A percentile compares a stretch with the other conserved stretches of the same genome.
phyloP scores from a whole-genome alignment of 2,113 vertebrate species.

The Misgurnus anguillicaudatus region DNA sequence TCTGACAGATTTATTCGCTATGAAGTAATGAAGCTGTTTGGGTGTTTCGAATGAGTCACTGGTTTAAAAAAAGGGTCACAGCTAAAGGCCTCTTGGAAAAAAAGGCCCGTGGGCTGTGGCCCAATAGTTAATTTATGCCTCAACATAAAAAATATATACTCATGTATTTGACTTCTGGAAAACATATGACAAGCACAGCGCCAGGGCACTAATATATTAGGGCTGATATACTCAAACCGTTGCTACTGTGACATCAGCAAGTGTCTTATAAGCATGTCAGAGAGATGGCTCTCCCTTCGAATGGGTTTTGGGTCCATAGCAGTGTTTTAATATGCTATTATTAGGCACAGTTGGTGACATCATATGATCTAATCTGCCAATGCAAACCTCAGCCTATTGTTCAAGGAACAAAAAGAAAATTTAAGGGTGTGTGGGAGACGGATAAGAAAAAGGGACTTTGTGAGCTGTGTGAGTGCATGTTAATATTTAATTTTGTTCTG shows the following conservation, averaged over 20 bases:
- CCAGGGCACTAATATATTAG: not conserved
- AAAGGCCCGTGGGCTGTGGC: too few relatives aligned
- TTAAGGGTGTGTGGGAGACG: conserved; percentile 17
- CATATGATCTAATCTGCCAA: conserved; percentile 20
- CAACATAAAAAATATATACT: too few relatives aligned
- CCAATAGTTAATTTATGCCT: too few relatives aligned
- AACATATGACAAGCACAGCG: not conserved
- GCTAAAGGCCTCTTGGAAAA: too few relatives aligned
- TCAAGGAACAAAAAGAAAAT: conserved; percentile 29
- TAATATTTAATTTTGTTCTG: conserved; percentile 45
- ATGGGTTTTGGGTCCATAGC: not conserved
- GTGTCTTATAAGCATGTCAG: not conserved
- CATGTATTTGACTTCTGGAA: not conserved
- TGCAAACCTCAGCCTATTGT: conserved; percentile 32
- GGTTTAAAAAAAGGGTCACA: too few relatives aligned
- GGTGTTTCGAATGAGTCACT: too few relatives aligned
- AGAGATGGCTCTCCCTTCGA: not conserved
- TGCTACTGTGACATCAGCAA: conserved; percentile 10
- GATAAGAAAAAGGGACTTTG: conserved; percentile 17
- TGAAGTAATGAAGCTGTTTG: too few relatives aligned
- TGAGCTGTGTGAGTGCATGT: conserved; percentile 34
- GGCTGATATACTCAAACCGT: not conserved
- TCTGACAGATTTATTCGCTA: too few relatives aligned
- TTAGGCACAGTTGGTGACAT: conserved; percentile 10
- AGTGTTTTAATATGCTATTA: conserved; percentile 7